phyloP scores from a whole-genome alignment of 2,113 vertebrate genomes.

The Psittacara wagleri region DNA sequence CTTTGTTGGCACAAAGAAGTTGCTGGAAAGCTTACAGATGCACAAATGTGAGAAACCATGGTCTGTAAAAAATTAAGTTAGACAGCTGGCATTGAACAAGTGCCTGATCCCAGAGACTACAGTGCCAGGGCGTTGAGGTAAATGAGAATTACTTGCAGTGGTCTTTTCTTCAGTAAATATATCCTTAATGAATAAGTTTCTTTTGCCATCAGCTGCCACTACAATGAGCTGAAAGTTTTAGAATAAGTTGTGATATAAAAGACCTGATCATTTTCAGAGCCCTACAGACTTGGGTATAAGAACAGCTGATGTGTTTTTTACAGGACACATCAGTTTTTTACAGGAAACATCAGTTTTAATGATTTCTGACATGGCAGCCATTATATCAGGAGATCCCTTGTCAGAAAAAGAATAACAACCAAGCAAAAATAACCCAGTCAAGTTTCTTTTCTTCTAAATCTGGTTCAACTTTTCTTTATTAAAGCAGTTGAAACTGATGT shows the following conservation, averaged over 20 bases:
- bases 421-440: neutral
- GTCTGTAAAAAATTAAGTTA: constrained; percentile 70
- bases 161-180: constrained; percentile 53
- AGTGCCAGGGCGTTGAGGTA: neutral
- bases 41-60: constrained; percentile 55
- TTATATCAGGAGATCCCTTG: neutral
- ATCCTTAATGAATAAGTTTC: constrained; percentile 22
- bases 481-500: neutral
- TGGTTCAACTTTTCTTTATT: neutral
- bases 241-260: neutral
- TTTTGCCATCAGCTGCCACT: constrained; percentile 2
- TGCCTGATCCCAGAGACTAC: constrained; percentile 31
- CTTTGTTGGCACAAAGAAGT: constrained; percentile 62
- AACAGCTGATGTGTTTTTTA: neutral
- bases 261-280: neutral
- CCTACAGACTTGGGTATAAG: neutral
- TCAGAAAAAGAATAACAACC: neutral
- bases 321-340: neutral
- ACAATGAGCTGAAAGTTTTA: neutral
- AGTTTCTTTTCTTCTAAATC: neutral
- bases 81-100: constrained; percentile 65
- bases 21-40: constrained; percentile 72
- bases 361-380: neutral
- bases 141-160: constrained; percentile 34
- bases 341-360: neutral